Percentiles rank a stretch among this genome's conserved stretches.
phyloP scores from a whole-genome alignment of 2,888 invertebrate genomes.

The Rhyacophila evoluta region DNA sequence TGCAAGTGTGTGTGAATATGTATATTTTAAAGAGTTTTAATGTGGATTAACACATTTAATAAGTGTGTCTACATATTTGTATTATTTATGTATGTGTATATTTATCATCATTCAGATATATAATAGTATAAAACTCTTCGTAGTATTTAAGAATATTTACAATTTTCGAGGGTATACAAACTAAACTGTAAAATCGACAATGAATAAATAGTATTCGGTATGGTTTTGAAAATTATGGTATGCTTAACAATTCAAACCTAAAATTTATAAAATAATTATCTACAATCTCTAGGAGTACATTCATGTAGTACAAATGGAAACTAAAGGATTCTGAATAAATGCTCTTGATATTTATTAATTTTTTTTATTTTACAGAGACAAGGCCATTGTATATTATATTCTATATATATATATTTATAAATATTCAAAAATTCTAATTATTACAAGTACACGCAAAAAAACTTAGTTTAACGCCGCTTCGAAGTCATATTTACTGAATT shows the following conservation, averaged over 20 bases:
- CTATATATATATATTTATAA: background rate
- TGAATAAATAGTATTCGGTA: background rate
- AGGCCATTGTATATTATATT: background rate
- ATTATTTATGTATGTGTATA: constrained; percentile 10
- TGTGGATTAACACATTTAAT: background rate
- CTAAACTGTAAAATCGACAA: constrained; percentile 1
- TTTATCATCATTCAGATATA: constrained; percentile 23
- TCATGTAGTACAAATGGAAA: constrained; percentile 6
- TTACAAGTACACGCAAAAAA: background rate
- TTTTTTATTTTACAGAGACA: background rate
- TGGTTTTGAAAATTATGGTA: background rate
- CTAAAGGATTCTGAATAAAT: background rate
- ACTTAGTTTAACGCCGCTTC: background rate
- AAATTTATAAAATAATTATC: background rate
- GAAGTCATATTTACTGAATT: background rate
- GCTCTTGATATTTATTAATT: background rate
- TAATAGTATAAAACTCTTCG: constrained; percentile 47
- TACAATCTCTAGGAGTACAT: background rate
- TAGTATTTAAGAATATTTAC: constrained; percentile 46
- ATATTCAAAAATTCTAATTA: background rate
- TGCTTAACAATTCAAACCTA: background rate
- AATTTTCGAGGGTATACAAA: constrained; percentile 40
- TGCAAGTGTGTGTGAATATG: background rate
- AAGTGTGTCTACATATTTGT: background rate
- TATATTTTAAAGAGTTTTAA: background rate